Evolutionary conservation across 2,113 vertebrate genomes (phyloP), one percentile per base, ranked within the genome.

Genomic region (Ramphastos sulfuratus): DNA sequence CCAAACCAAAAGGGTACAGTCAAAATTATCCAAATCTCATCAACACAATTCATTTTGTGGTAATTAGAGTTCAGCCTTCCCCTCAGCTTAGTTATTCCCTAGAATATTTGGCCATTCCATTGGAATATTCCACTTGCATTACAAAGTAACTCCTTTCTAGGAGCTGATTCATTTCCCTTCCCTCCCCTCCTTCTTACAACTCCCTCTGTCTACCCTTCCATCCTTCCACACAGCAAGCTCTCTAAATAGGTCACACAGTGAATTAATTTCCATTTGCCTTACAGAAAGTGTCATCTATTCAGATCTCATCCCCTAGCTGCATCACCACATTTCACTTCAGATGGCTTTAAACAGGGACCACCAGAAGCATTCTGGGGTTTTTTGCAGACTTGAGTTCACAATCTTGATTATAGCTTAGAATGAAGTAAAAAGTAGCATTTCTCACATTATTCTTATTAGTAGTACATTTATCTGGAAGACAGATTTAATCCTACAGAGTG

Each of bases 251-350:
- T 90, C 82, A 89, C 64, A 64, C 46, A 69, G 60, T 56, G 67
- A 96, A 94, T 95, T 95, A 87, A 82, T 91, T 94, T 89, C 89
- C 59, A 85, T 94, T 87, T 93, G 75, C 59, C 5, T 1, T 48
- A 87, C 46, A 85, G 58, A 82, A 91, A 63, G 15, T 73, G 42
- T 87, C 71, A 80, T 70, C 82, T 82, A 39, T 55, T 94, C 82
- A 82, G 56, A 91, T 85, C 21, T 82, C 91, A 65, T 85, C 92
- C 87, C 15, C n/a, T 73, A 50, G 54, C 59, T 63, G 18, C 60
- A 91, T 82, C 79, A 35, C n/a, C 54, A 33, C 56, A 31, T 87
- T 91, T 85, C 50, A 60, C 31, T 85, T 87, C 52, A 85, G 20
- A 74, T 69, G 21, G 31, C 56, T 85, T 91, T 59, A 82, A 95